Percentiles rank a stretch among this genome's conserved stretches.
Conservation (phyloP, 1,140 invertebrate species). For the Cephus cinctus region DNA sequence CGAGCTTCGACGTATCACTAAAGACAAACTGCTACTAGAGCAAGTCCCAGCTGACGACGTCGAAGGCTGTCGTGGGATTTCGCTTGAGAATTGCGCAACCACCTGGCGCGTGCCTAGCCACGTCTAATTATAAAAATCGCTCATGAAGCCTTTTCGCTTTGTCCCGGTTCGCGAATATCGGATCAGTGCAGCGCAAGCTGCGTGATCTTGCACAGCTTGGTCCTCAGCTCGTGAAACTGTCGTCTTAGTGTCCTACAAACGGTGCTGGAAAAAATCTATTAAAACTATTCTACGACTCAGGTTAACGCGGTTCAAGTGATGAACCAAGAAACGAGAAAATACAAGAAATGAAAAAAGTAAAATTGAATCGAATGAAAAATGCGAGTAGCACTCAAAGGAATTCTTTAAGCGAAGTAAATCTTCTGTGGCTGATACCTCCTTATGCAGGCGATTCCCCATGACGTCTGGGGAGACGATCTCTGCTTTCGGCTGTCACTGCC, state of each 20-base stretch:
- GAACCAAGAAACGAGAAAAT: not conserved
- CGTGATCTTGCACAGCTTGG: too few relatives aligned
- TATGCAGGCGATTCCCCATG: conserved; percentile 14
- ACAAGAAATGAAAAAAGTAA: conserved; percentile 5
- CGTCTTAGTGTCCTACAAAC: too few relatives aligned
- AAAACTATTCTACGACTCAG: too few relatives aligned
- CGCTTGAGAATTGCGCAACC: conserved; percentile 39
- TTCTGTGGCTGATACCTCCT: conserved; percentile 13
- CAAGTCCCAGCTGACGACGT: conserved; percentile 29
- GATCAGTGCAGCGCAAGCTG: too few relatives aligned
- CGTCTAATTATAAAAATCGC: conserved; percentile 42
- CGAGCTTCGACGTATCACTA: too few relatives aligned
- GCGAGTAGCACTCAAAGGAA: too few relatives aligned
- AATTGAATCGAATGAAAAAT: not conserved
- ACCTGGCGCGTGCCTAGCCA: conserved; percentile 20
- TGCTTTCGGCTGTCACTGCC: conserved; percentile 28
- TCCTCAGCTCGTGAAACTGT: too few relatives aligned
- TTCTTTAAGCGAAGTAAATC: too few relatives aligned
- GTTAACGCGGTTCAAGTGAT: not conserved
- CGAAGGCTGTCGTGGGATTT: conserved; percentile 25
- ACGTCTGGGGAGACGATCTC: conserved; percentile 14
- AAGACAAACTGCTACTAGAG: too few relatives aligned
- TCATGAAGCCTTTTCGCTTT: too few relatives aligned
- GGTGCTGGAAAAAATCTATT: too few relatives aligned
- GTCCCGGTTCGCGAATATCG: too few relatives aligned